Percentiles rank a stretch among this genome's conserved stretches.
Evolutionary conservation across 2,888 invertebrate species (phyloP).

Genomic region (Amphimallon solstitiale): DNA sequence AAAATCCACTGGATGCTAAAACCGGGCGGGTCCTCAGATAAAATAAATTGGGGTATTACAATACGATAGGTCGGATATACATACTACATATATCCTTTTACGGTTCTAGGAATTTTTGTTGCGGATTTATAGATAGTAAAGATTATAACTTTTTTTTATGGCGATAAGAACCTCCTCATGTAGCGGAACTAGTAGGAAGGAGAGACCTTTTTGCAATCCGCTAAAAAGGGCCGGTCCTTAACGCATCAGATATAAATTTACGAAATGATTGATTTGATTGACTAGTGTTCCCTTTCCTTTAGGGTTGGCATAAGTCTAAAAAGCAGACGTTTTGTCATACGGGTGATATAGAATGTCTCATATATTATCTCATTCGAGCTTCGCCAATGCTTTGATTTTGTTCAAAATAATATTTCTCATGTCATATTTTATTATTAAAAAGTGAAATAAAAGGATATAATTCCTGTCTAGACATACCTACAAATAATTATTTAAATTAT

Average conservation of each 20-base stretch:
- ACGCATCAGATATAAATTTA: no score
- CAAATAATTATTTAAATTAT: no score
- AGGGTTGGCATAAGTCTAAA: neutral
- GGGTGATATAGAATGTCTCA: neutral
- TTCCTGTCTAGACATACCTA: no score
- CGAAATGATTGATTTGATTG: conserved; percentile 9
- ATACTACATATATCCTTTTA: conserved; percentile 1
- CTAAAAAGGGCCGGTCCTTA: no score
- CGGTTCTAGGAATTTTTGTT: conserved; percentile 13
- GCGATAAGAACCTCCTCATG: conserved; percentile 1
- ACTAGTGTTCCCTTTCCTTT: neutral
- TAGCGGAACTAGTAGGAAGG: neutral
- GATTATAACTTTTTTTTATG: conserved; percentile 4
- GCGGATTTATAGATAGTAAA: conserved; percentile 11
- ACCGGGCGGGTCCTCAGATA: neutral
- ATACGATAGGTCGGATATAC: conserved; percentile 5
- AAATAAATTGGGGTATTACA: conserved; percentile 29
- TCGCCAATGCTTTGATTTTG: no score
- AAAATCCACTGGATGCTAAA: conserved; percentile 17
- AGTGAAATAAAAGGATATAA: no score
- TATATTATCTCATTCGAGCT: no score
- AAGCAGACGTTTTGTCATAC: neutral
- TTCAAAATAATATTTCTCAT: no score
- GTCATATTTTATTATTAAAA: no score
- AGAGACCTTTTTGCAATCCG: no score